A percentile compares a stretch with the other conserved stretches of the same genome.
Evolutionary conservation across 2,888 invertebrate genomes (phyloP).

Genomic region (Mythimna lalbum): DNA sequence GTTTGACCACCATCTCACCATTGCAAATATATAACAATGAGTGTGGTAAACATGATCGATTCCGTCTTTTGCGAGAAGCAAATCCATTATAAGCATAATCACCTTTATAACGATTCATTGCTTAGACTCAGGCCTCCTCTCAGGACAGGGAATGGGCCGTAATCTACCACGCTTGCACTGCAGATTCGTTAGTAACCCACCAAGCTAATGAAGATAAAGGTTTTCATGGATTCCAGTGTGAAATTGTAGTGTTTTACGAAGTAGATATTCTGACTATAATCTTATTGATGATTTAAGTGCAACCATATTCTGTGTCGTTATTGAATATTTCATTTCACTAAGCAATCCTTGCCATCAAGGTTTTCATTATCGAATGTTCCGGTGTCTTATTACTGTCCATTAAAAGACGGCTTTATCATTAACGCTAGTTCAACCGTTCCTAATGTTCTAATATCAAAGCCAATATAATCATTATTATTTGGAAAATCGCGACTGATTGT

Average conservation of each 20-base stretch:
- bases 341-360: constrained; percentile 4
- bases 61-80: constrained; percentile 5
- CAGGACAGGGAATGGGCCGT: no score
- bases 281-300: background rate
- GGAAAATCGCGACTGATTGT: constrained; percentile 12
- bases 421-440: constrained; percentile 18
- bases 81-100: constrained; percentile 1
- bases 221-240: no score
- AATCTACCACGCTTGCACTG: no score
- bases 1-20: no score
- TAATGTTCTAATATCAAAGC: constrained; percentile 19
- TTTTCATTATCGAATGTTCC: constrained; percentile 17
- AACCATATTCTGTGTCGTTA: constrained; percentile 1
- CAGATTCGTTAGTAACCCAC: no score
- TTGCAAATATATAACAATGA: background rate
- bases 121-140: no score
- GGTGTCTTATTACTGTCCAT: constrained; percentile 15
- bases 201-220: constrained; percentile 10
- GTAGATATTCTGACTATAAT: no score
- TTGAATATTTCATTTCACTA: constrained; percentile 16
- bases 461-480: constrained; percentile 2
- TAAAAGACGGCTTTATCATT: constrained; percentile 20
- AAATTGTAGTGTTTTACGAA: no score
- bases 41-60: background rate
- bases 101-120: no score